Percentiles rank a stretch among this genome's conserved stretches.
Conservation (phyloP, 2,797 vertebrate genomes). For the Pseudochirops corinnae region DNA sequence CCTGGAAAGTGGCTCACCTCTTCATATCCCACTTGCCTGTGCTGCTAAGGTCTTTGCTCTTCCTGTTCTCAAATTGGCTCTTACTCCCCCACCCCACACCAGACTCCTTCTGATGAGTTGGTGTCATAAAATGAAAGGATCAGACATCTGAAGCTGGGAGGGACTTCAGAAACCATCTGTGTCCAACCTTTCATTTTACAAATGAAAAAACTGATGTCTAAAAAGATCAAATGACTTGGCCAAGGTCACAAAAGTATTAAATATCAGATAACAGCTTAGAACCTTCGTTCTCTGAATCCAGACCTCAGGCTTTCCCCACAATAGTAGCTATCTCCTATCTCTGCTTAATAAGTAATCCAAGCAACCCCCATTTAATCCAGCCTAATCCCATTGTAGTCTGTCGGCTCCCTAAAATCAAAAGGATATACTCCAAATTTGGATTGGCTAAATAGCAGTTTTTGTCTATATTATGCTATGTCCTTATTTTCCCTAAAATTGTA, state of each 20-base stretch:
- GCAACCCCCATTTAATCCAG: background rate
- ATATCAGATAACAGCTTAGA: background rate
- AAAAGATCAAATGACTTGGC: background rate
- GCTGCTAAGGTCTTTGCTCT: background rate
- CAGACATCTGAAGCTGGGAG: background rate
- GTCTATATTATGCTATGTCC: background rate
- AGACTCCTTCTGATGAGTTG: background rate
- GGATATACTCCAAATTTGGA: background rate
- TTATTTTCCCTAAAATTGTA: background rate
- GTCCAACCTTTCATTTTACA: background rate
- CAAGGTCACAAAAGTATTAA: background rate
- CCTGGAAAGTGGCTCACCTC: background rate
- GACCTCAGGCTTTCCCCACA: background rate
- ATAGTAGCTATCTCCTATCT: background rate
- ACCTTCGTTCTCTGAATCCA: background rate
- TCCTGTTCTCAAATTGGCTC: background rate
- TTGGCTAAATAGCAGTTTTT: background rate
- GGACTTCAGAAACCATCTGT: background rate
- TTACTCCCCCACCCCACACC: background rate
- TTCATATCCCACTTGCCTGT: background rate
- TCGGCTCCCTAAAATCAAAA: background rate
- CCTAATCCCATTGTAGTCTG: background rate
- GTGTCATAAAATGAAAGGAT: background rate
- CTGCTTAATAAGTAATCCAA: background rate
- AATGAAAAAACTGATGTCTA: background rate